Evolutionary conservation across 2,888 invertebrate species (phyloP).

Genomic region (Elysia crispata): DNA sequence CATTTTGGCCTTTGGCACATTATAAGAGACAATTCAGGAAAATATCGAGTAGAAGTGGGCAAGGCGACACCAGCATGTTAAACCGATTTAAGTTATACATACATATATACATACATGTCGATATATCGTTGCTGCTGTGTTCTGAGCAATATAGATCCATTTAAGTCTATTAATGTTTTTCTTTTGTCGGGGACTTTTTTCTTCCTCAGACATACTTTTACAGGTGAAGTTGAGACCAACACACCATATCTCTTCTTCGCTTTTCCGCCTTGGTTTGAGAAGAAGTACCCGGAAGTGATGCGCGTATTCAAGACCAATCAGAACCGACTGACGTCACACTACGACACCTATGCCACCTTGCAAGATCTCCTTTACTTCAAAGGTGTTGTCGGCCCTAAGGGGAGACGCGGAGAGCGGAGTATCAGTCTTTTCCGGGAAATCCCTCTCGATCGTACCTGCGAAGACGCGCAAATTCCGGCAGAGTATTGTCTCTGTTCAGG

Average conservation of each 20-base stretch:
- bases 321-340: constrained; percentile 87
- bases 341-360: constrained; percentile 91
- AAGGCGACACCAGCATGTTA: too few species aligned
- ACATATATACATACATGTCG: too few species aligned
- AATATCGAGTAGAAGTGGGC: too few species aligned
- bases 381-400: constrained; percentile 45
- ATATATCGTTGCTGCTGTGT: too few species aligned
- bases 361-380: constrained; percentile 82
- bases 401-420: constrained; percentile 54
- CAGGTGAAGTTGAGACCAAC: constrained; percentile 93
- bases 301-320: constrained; percentile 82
- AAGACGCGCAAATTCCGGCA: constrained; percentile 91
- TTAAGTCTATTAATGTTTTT: too few species aligned
- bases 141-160: too few species aligned
- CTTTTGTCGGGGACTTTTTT: too few species aligned
- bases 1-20: too few species aligned
- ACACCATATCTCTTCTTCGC: constrained; percentile 90
- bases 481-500: constrained; percentile 93
- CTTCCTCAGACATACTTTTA: constrained; percentile 84
- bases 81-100: too few species aligned
- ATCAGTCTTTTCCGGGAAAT: constrained; percentile 72
- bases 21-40: too few species aligned
- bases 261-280: constrained; percentile 85
- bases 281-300: constrained; percentile 81
- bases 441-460: constrained; percentile 87